Evolutionary conservation across 2,888 invertebrate genomes (phyloP).

Genomic region (Apodemia zela): DNA sequence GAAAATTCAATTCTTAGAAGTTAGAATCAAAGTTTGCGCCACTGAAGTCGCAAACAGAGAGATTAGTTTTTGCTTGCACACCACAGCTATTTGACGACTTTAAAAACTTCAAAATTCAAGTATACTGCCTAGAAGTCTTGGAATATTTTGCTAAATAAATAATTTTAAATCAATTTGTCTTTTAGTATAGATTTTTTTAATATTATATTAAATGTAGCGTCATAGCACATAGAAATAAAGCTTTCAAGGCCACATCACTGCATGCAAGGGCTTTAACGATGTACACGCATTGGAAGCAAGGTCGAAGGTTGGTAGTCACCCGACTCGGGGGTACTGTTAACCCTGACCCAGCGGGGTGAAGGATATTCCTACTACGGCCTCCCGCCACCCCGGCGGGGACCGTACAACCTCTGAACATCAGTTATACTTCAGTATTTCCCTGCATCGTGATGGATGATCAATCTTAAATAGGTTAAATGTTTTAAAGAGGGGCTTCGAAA

Average conservation of each 20-base stretch:
- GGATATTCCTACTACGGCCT: conserved; percentile 74
- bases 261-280: conserved; percentile 27
- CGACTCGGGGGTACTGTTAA: conserved; percentile 73
- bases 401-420: conserved; percentile 50
- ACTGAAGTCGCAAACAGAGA: too few species aligned
- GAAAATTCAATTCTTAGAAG: too few species aligned
- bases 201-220: too few species aligned
- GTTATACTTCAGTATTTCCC: conserved; percentile 68
- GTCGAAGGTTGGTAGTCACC: conserved; percentile 73
- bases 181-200: too few species aligned
- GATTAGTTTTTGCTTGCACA: too few species aligned
- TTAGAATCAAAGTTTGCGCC: too few species aligned
- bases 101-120: too few species aligned
- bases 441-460: conserved; percentile 54
- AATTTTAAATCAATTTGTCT: too few species aligned
- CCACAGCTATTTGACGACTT: too few species aligned
- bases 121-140: too few species aligned
- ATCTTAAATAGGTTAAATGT: conserved; percentile 27
- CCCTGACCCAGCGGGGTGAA: conserved; percentile 78
- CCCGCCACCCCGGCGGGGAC: conserved; percentile 52
- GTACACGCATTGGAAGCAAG: conserved; percentile 51
- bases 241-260: conserved; percentile 18
- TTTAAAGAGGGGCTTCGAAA: too few species aligned
- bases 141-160: too few species aligned
- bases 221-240: background rate